These are phyloP conservation scores for Hafferia zeledoni DNA, from an alignment of 2,797 vertebrate species.

Conservation along the genomic window DNA sequence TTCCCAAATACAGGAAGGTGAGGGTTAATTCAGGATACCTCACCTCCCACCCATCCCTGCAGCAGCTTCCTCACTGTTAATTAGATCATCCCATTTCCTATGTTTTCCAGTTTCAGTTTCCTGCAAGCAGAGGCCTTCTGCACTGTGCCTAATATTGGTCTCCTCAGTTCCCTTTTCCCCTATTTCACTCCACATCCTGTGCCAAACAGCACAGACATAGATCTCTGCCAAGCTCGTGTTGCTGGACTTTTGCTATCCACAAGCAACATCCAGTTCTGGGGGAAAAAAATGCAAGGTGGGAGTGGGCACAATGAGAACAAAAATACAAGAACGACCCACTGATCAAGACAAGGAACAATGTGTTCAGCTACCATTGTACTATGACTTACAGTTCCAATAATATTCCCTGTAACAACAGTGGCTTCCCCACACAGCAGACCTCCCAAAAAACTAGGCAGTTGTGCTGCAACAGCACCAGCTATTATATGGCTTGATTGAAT, in stretches of 20 bases:
- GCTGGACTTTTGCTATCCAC: neutral
- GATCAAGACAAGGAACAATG: neutral
- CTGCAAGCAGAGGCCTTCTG: neutral
- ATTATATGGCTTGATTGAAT: neutral
- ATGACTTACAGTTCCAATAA: neutral
- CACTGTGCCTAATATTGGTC: neutral
- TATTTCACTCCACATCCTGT: neutral
- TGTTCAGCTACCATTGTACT: neutral
- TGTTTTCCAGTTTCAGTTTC: conserved; percentile 21
- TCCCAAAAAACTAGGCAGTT: neutral
- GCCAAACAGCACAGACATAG: neutral
- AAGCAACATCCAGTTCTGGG: neutral
- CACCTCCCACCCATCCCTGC: neutral
- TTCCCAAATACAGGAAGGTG: neutral
- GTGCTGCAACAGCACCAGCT: neutral
- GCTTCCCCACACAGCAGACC: neutral
- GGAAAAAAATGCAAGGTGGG: neutral
- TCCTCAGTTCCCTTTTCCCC: neutral
- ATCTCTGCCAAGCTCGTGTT: neutral
- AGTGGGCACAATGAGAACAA: accelerated
- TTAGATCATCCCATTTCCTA: neutral
- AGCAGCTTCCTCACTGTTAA: neutral
- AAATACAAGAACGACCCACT: neutral
- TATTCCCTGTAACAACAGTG: neutral
- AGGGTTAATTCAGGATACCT: neutral